Evolutionary conservation across 2,888 invertebrate species (phyloP), one percentile per base, ranked within the genome.

Genomic region (Protodeltote pygarga): DNA sequence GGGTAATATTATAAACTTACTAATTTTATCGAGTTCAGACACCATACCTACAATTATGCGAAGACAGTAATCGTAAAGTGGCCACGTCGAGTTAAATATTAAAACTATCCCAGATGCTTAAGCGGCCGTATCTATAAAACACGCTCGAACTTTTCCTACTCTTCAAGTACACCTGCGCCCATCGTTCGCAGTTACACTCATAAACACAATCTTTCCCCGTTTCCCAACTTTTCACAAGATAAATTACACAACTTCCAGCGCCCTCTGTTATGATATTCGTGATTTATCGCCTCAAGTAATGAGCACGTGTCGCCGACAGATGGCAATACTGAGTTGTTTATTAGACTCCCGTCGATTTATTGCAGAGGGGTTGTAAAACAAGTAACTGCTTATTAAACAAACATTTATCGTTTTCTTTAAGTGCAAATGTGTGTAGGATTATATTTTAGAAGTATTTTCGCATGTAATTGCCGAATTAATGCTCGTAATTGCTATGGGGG

Each of bases 241-340:
- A 86, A 77, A 89, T 86, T 73, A 69, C 67, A 32, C 46, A 85
- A 89, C 79, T 87, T 83, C 34, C 53, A 75, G 72, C 87, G 85
- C 87, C 89, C 85, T 87, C 90, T 89, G 75, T 78, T 74, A 74
- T 77, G 80, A 77, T 69, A 75, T 54, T 55, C 59, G 61, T 88
- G 91, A 91, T 90, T 90, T 89, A 89, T 85, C 8, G 71, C 57
- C 14, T 13, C 57, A 60, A 74, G 81, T 86, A 85, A 88, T 86
- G 79, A 87, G 79, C 73, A 70, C 71, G 69, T 71, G 82, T 79
- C 79, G 76, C 50, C 77, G 58, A 79, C 91, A 91, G 87, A 87
- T 87, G 87, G 81, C 86, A 71, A 33, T 57, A 62, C 46, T 60
- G 74, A 77, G 72, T 81, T 84, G 82, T 87, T 83, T 83, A 84